Conservation (phyloP, 2,888 invertebrate genomes). For the Blastobasis lacticolella region DNA sequence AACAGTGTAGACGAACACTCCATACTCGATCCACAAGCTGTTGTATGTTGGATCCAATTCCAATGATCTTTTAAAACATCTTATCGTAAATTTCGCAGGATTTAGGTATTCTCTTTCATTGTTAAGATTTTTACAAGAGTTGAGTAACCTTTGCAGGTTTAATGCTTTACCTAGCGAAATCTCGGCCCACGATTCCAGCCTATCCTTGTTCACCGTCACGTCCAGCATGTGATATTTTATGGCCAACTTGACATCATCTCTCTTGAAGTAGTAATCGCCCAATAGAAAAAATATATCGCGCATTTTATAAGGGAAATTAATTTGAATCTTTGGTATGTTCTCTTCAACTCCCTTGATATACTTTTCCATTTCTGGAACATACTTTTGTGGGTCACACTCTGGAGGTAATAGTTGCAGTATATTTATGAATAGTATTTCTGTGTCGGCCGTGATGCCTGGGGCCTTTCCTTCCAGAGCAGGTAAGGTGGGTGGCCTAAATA, state of each 20-base stretch:
- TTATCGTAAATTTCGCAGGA: constrained; percentile 81
- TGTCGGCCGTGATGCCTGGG: constrained; percentile 87
- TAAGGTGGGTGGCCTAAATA: constrained; percentile 84
- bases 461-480: constrained; percentile 87
- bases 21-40: constrained; percentile 93
- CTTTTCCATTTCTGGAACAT: constrained; percentile 76
- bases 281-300: constrained; percentile 90
- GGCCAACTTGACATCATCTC: constrained; percentile 82
- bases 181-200: constrained; percentile 95
- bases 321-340: constrained; percentile 69
- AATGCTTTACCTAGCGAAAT: constrained; percentile 87
- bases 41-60: constrained; percentile 83
- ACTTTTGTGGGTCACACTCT: constrained; percentile 78
- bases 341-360: constrained; percentile 78
- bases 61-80: constrained; percentile 87
- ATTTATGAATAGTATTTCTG: constrained; percentile 81
- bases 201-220: constrained; percentile 83
- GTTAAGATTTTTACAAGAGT: constrained; percentile 78
- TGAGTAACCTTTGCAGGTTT: constrained; percentile 85
- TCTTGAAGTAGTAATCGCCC: constrained; percentile 94
- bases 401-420: constrained; percentile 80
- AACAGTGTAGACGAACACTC: constrained; percentile 90
- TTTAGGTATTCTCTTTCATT: constrained; percentile 78
- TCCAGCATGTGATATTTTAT: constrained; percentile 89
- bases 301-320: constrained; percentile 74